These are phyloP conservation scores for Trachops cirrhosus DNA, from an alignment of 2,797 vertebrate genomes.

Conservation along the genomic window DNA sequence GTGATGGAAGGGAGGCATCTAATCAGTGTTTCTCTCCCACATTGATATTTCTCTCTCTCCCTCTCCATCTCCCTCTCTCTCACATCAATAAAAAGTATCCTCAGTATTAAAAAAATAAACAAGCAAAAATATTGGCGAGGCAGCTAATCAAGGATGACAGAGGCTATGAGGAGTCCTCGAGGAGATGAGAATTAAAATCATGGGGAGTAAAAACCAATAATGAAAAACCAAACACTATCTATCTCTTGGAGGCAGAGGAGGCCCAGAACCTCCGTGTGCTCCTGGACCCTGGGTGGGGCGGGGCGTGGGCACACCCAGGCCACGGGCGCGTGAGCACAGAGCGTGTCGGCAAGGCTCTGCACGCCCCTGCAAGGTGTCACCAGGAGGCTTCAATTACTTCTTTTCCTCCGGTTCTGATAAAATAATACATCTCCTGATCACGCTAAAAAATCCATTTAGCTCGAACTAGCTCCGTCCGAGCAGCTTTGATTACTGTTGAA, in stretches of 20 bases:
- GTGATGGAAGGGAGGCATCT: not conserved
- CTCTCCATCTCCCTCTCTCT: not conserved
- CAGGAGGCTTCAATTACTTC: not conserved
- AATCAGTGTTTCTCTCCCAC: not conserved
- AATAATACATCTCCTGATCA: slow-evolving; percentile 24
- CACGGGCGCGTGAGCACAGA: too few species aligned
- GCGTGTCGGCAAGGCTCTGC: too few species aligned
- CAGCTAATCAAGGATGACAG: not conserved
- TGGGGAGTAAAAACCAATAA: not conserved
- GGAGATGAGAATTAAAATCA: not conserved
- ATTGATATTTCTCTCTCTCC: too few species aligned
- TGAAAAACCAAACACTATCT: not conserved
- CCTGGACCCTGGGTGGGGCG: too few species aligned
- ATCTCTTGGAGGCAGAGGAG: too few species aligned
- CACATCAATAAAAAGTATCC: not conserved
- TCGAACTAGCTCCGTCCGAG: slow-evolving; percentile 1
- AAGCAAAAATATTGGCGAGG: not conserved
- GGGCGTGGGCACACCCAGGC: too few species aligned
- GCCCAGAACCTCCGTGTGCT: too few species aligned
- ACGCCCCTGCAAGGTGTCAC: not conserved
- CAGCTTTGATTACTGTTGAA: slow-evolving; percentile 58
- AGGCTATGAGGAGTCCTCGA: not conserved
- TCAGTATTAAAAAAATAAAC: not conserved
- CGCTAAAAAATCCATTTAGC: slow-evolving; percentile 34
- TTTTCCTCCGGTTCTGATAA: slow-evolving; percentile 31